These are phyloP conservation scores for Egretta garzetta DNA, from an alignment of 2,113 vertebrate genomes.

Conservation along the genomic window DNA sequence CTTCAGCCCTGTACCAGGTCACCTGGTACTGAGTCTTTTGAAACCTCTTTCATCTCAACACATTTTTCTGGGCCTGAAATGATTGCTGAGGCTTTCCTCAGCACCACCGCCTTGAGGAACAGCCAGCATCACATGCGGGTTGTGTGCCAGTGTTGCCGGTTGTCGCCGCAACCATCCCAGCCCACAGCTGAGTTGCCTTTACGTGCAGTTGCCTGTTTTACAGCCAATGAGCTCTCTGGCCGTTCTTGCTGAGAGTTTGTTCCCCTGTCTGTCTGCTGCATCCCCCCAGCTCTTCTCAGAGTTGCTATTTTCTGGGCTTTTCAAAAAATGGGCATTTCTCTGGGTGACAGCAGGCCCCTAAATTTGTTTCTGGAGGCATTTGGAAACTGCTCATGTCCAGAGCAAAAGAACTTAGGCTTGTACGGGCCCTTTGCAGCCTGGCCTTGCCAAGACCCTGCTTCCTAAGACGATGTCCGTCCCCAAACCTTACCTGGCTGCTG, in stretches of 20 bases:
- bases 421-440: too few relatives aligned
- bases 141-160: too few relatives aligned
- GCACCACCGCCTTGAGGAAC: background rate
- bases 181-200: background rate
- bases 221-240: fast-evolving
- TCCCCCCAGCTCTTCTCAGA: background rate
- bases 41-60: background rate
- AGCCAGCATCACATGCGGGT: fast-evolving
- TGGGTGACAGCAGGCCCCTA: background rate
- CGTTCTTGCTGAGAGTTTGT: background rate
- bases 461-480: background rate
- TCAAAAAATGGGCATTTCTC: background rate
- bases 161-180: background rate
- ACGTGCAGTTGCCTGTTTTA: fast-evolving
- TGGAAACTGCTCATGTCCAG: background rate
- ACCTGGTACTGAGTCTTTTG: background rate
- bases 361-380: background rate
- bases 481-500: too few relatives aligned
- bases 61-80: background rate
- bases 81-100: background rate
- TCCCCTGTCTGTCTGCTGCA: background rate
- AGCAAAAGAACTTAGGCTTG: fast-evolving
- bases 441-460: background rate
- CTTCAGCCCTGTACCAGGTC: background rate
- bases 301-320: background rate